A percentile compares a stretch with the other conserved stretches of the same genome.
These are phyloP conservation scores for Drosophila barbarae DNA, from an alignment of 2,888 invertebrate genomes.

Conservation along the genomic window DNA sequence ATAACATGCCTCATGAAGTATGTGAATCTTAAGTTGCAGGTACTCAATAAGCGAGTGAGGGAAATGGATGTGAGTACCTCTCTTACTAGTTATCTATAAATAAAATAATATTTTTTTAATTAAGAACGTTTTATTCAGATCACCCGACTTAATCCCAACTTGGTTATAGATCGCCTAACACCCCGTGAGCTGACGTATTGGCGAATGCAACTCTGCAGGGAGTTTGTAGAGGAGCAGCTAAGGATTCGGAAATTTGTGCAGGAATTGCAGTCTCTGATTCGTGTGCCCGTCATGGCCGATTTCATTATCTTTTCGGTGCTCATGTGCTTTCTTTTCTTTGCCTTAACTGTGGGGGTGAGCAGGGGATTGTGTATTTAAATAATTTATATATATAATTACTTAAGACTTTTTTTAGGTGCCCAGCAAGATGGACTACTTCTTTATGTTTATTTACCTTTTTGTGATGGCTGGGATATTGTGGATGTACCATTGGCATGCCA, in stretches of 20 bases:
- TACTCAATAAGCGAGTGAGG: constrained; percentile 58
- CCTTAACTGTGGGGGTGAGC: constrained; percentile 64
- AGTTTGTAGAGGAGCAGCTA: constrained; percentile 60
- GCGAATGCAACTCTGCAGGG: constrained; percentile 57
- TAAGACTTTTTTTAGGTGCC: constrained; percentile 38
- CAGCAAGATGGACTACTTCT: constrained; percentile 68
- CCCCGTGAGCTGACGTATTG: constrained; percentile 38
- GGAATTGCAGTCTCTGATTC: constrained; percentile 59
- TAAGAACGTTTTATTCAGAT: constrained; percentile 32
- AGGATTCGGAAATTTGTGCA: constrained; percentile 56
- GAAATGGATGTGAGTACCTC: constrained; percentile 64
- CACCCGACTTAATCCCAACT: constrained; percentile 4
- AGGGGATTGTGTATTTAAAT: background rate
- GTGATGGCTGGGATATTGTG: constrained; percentile 66
- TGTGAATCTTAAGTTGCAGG: constrained; percentile 61
- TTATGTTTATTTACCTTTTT: constrained; percentile 66
- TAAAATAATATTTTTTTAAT: no score
- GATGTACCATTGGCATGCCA: constrained; percentile 77
- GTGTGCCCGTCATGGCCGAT: constrained; percentile 71
- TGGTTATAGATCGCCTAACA: constrained; percentile 2
- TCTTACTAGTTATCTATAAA: no score
- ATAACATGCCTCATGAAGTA: constrained; percentile 71
- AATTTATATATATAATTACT: background rate
- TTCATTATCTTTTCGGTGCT: constrained; percentile 73
- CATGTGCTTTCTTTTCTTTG: constrained; percentile 73